These are phyloP conservation scores for Trachelus troglodyta DNA, from an alignment of 2,888 invertebrate genomes.

Conservation along the genomic window DNA sequence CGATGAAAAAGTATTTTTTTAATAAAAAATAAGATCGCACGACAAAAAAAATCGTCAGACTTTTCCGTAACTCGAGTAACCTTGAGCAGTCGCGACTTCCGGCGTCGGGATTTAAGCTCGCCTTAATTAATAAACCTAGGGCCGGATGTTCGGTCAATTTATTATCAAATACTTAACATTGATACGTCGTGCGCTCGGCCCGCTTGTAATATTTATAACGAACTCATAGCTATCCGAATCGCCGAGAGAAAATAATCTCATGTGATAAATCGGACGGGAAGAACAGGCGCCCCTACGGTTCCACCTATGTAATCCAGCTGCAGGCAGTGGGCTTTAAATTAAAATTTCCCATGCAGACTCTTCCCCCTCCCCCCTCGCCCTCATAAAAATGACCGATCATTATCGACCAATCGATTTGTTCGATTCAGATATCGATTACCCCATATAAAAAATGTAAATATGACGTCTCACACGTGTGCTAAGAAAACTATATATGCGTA, in stretches of 20 bases:
- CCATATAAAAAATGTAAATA: no score
- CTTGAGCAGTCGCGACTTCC: slow-evolving; percentile 16
- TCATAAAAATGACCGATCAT: background rate
- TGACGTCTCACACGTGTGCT: no score
- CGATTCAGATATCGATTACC: background rate
- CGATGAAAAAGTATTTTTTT: background rate
- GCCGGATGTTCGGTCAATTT: slow-evolving; percentile 24
- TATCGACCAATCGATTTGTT: background rate
- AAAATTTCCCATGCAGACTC: background rate
- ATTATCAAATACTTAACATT: slow-evolving; percentile 19
- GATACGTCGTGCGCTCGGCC: slow-evolving; percentile 19
- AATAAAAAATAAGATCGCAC: background rate
- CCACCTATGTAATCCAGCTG: background rate
- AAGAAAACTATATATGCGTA: no score
- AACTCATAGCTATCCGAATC: slow-evolving; percentile 4
- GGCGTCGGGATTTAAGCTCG: slow-evolving; percentile 13
- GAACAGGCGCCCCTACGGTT: background rate
- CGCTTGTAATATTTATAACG: slow-evolving; percentile 17
- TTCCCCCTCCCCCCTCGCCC: background rate
- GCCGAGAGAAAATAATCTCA: background rate
- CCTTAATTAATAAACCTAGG: slow-evolving; percentile 17
- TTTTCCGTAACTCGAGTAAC: background rate
- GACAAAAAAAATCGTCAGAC: background rate
- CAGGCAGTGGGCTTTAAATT: background rate
- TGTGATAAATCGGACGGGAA: background rate